Evolutionary conservation across 2,797 vertebrate genomes (phyloP).

Genomic region (Taenioides sp.): DNA sequence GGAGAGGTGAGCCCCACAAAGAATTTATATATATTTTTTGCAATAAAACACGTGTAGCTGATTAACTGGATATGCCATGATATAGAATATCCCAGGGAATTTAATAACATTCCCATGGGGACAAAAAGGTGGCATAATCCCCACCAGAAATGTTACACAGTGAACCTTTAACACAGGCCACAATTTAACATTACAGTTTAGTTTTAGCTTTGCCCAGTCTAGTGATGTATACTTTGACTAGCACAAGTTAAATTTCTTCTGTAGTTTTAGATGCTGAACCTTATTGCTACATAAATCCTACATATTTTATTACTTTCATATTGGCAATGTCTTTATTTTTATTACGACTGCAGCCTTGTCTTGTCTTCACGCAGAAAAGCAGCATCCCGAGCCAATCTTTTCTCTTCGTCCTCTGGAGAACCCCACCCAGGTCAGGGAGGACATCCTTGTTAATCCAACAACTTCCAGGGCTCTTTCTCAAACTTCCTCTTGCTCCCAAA

Average conservation of each 20-base stretch:
- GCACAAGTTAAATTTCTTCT: too few relatives aligned
- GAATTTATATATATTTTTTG: too few relatives aligned
- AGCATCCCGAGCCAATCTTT: constrained; percentile 28
- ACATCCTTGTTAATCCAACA: constrained; percentile 27
- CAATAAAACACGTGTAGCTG: too few relatives aligned
- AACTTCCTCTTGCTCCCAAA: constrained; percentile 28
- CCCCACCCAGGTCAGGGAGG: constrained; percentile 51
- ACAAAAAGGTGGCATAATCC: too few relatives aligned
- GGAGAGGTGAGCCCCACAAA: too few relatives aligned
- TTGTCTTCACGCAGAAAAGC: constrained; percentile 36
- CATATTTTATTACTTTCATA: not conserved
- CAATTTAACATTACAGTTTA: too few relatives aligned
- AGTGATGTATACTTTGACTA: not conserved
- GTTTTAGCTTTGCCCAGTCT: not conserved
- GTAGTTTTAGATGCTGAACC: not conserved
- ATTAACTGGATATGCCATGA: too few relatives aligned
- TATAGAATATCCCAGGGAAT: too few relatives aligned
- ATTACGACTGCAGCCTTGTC: constrained; percentile 21
- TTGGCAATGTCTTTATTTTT: not conserved
- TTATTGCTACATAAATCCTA: not conserved
- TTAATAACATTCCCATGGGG: too few relatives aligned
- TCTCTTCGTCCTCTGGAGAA: constrained; percentile 15
- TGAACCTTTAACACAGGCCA: too few relatives aligned
- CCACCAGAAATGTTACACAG: too few relatives aligned
- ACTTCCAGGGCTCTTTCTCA: constrained; percentile 13